A percentile compares a stretch with the other conserved stretches of the same genome.
phyloP scores from a whole-genome alignment of 2,888 invertebrate species.

The Eulithis prunata region DNA sequence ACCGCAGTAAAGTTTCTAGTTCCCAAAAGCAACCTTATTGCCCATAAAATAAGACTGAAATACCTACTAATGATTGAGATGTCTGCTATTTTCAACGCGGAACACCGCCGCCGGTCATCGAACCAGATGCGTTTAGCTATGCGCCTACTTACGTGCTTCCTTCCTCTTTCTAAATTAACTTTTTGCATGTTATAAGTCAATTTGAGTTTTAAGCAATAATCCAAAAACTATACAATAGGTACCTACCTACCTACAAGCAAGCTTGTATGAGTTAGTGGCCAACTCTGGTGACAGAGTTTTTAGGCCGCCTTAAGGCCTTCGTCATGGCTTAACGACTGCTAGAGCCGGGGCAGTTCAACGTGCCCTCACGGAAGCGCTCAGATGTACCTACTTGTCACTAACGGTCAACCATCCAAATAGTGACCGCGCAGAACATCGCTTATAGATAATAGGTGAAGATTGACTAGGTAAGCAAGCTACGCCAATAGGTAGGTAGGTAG shows the following conservation, averaged over 20 bases:
- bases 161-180: conserved; percentile 45
- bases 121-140: conserved; percentile 52
- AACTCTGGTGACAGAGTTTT: too few species aligned
- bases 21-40: conserved; percentile 36
- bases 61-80: conserved; percentile 44
- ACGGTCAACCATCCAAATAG: too few species aligned
- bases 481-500: neutral
- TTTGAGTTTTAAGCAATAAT: neutral
- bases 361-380: too few species aligned
- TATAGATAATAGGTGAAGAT: too few species aligned
- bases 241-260: too few species aligned
- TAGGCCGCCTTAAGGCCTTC: too few species aligned
- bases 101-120: conserved; percentile 62
- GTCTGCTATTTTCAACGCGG: conserved; percentile 64
- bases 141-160: conserved; percentile 48
- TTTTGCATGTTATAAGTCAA: conserved; percentile 7
- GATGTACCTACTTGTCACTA: too few species aligned
- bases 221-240: neutral
- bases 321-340: too few species aligned
- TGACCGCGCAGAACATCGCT: too few species aligned
- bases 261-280: too few species aligned
- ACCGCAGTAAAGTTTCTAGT: conserved; percentile 30
- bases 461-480: too few species aligned
- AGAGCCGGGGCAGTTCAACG: too few species aligned
- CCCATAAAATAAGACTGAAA: conserved; percentile 35